These are phyloP conservation scores for Ryuthela nishihirai DNA, from an alignment of 2,888 invertebrate species.

Conservation along the genomic window DNA sequence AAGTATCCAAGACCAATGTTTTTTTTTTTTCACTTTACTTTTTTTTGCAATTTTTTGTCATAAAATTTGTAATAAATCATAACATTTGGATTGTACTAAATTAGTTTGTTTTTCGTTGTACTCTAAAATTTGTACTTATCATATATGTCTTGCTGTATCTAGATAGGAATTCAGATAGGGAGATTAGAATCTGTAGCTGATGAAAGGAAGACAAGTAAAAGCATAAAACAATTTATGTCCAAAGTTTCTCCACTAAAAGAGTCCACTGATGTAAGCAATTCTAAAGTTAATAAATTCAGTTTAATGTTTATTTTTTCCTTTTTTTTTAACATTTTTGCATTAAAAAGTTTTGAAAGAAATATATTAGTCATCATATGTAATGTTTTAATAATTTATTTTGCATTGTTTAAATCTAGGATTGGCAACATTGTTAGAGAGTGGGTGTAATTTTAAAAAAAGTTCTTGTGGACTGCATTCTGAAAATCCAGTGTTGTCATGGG, in stretches of 20 bases:
- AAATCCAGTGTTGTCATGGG: no score
- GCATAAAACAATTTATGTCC: neutral
- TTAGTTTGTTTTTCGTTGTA: no score
- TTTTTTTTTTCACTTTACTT: no score
- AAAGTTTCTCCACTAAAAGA: neutral
- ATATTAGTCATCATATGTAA: neutral
- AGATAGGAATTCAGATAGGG: constrained; percentile 30
- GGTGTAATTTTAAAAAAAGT: no score
- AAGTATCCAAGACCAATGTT: no score
- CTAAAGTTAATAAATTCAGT: no score
- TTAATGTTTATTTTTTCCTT: no score
- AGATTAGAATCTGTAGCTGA: constrained; percentile 13
- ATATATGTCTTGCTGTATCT: neutral
- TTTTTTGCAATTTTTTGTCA: neutral
- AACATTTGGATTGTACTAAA: no score
- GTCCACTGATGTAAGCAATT: no score
- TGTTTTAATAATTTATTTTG: neutral
- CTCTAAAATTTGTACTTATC: neutral
- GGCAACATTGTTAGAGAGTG: no score
- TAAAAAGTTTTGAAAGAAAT: neutral
- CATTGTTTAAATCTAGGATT: no score
- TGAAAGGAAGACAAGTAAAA: neutral
- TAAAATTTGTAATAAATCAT: neutral
- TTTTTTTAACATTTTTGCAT: neutral
- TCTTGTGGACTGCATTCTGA: no score